A percentile compares a stretch with the other conserved stretches of the same genome.
These are phyloP conservation scores for Ploceus nigricollis DNA, from an alignment of 2,113 vertebrate species.

Conservation along the genomic window DNA sequence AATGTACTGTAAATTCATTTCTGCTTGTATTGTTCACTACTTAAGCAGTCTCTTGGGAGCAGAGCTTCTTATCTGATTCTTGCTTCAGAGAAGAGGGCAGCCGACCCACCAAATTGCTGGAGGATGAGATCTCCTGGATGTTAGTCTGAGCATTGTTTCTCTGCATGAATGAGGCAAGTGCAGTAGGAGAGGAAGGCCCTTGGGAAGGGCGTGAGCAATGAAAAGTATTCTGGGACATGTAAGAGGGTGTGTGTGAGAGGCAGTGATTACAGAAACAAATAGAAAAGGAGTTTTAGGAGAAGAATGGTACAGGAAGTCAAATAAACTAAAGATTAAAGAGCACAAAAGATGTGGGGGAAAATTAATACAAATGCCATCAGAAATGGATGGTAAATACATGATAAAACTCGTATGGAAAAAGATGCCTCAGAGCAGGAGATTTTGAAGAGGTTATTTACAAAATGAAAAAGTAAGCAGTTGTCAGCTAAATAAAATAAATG, in stretches of 20 bases:
- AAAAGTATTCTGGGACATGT: neutral
- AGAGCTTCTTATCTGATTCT: neutral
- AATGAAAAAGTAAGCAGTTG: neutral
- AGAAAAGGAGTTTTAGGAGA: neutral
- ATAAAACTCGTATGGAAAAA: neutral
- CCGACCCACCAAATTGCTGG: fast-evolving
- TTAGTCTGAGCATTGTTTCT: neutral
- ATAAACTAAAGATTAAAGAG: neutral
- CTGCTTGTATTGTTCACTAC: neutral
- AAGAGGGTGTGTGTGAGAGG: neutral
- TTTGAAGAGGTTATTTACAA: neutral
- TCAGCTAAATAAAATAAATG: neutral
- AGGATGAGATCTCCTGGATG: neutral
- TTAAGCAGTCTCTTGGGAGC: neutral
- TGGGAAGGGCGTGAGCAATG: neutral
- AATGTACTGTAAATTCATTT: slow-evolving; percentile 42
- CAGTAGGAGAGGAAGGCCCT: neutral
- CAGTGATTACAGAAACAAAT: neutral
- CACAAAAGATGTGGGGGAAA: neutral
- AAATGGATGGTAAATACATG: neutral
- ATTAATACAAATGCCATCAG: neutral
- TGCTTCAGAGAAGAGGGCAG: neutral
- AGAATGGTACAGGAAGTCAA: neutral
- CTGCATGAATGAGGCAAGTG: neutral
- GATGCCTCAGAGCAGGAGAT: neutral